phyloP scores from a whole-genome alignment of 2,888 invertebrate species.

The Chydorus sphaericus region DNA sequence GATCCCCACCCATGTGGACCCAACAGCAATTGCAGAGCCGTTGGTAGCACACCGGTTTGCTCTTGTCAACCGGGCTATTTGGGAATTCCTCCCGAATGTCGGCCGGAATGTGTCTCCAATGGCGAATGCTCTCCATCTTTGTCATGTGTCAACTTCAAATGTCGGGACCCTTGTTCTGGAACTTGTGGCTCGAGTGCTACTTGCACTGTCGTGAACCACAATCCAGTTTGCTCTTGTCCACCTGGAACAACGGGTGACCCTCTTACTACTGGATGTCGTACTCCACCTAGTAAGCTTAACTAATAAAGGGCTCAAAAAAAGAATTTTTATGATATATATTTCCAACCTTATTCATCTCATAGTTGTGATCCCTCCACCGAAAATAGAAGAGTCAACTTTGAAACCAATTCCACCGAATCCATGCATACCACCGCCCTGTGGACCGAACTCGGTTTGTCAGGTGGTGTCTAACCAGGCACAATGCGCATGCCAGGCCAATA shows the following conservation, averaged over 20 bases:
- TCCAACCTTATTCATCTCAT: no score
- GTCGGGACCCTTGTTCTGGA: constrained; percentile 63
- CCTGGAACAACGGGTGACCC: constrained; percentile 73
- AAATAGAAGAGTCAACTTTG: constrained; percentile 1
- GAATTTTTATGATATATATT: no score
- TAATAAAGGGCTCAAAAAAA: no score
- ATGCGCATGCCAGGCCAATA: constrained; percentile 62
- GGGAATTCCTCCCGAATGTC: constrained; percentile 49
- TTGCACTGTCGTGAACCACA: constrained; percentile 46
- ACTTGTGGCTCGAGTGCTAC: constrained; percentile 48
- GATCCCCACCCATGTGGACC: constrained; percentile 68
- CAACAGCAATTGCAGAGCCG: constrained; percentile 60
- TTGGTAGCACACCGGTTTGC: constrained; percentile 55
- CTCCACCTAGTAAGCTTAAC: constrained; percentile 27
- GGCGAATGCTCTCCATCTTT: constrained; percentile 48
- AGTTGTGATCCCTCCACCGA: background rate
- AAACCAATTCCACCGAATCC: constrained; percentile 30
- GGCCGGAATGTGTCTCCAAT: constrained; percentile 58
- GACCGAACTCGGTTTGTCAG: constrained; percentile 56
- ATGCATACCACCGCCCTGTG: constrained; percentile 51
- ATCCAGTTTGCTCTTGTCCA: constrained; percentile 74
- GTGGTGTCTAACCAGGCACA: constrained; percentile 46
- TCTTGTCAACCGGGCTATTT: constrained; percentile 61
- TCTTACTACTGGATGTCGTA: constrained; percentile 54
- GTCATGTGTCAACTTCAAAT: constrained; percentile 42